Evolutionary conservation across 2,797 vertebrate species (phyloP), one percentile per base, ranked within the genome.

Genomic region (Tadarida brasiliensis): DNA sequence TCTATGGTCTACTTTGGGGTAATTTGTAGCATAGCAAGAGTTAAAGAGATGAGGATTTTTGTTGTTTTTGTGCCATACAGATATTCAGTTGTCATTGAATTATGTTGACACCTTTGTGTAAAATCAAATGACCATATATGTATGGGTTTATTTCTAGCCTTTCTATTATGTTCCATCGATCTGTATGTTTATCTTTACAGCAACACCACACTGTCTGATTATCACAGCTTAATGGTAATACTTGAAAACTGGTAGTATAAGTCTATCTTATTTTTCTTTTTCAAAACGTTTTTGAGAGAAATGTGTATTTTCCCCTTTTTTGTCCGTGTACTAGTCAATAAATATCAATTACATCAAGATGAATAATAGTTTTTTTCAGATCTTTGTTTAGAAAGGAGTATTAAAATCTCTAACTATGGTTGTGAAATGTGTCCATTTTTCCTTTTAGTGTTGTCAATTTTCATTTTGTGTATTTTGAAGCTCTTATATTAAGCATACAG

Each of bases 401-500:
- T 47, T 83, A 70, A 86, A 86, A n/a, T 44, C n/a, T 90, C 19
- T n/a, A 73, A 26, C 30, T 65, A 8, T 82, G 16, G 20, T 47
- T 90, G 47, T 65, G 26, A 65, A 92, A 89, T 91, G 59, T 88
- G 57, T 63, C 70, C 51, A 20, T 68, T 63, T 78, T 16, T 35
- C 54, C 49, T 81, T 95, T 77, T 77, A 74, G 65, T 89, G n/a
- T 57, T 89, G 44, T 61, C 30, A 74, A 16, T n/a, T 76, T 88
- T 61, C 24, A 7, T 78, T 77, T 73, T 1, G 10, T 51, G 6
- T 54, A 83, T 83, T 90, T 92, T 83, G 63, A 94, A 90, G 14
- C 44, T 92, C n/a, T 81, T 91, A 28, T 30, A 26, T 65, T 67
- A 80, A 67, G 11, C 39, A 49, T 16, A 63, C 11, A 35, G 3